Conservation (phyloP, 2,113 vertebrate species). For the Sturnira hondurensis region DNA sequence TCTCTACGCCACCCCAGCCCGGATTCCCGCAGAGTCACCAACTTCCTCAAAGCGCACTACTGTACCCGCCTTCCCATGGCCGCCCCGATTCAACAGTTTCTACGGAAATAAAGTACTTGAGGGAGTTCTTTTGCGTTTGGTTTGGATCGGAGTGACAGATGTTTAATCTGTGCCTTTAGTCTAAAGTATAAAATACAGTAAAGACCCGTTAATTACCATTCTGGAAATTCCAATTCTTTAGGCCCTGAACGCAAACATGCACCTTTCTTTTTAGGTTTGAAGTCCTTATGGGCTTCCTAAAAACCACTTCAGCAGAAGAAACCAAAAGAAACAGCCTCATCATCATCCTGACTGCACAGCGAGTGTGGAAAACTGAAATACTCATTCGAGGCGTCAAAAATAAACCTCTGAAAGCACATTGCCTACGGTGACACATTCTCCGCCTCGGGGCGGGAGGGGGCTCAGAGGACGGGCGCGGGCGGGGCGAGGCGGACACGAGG, state of each 20-base stretch:
- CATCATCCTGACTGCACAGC: not conserved
- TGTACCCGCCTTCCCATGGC: not conserved
- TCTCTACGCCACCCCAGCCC: not conserved
- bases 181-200: not conserved
- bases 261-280: conserved; percentile 1
- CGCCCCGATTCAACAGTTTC: not conserved
- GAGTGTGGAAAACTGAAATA: conserved; percentile 10
- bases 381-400: conserved; percentile 24
- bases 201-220: not conserved
- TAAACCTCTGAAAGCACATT: conserved; percentile 13
- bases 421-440: conserved; percentile 20
- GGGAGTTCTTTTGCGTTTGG: not conserved
- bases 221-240: not conserved
- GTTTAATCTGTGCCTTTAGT: not conserved
- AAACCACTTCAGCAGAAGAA: not conserved
- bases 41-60: not conserved
- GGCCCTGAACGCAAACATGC: not conserved
- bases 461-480: not conserved
- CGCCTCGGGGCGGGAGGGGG: not conserved
- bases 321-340: not conserved
- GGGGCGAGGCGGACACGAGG: not conserved
- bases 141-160: not conserved
- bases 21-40: not conserved
- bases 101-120: not conserved
- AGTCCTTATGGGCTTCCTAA: not conserved